These are phyloP conservation scores for Hyaena hyaena DNA, from an alignment of 2,113 vertebrate genomes.

Conservation along the genomic window DNA sequence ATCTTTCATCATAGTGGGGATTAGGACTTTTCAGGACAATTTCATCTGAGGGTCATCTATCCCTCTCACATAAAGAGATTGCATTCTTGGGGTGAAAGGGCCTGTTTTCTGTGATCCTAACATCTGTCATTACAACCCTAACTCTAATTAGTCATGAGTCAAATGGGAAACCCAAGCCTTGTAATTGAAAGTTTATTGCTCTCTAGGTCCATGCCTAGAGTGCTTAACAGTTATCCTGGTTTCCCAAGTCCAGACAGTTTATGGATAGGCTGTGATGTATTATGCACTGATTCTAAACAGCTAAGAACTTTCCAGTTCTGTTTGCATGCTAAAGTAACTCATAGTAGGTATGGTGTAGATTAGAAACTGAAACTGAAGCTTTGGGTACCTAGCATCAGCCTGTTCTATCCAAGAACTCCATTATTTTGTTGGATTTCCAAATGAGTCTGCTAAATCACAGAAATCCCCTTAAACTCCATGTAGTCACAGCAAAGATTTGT, in stretches of 20 bases:
- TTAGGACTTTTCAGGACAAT: not conserved
- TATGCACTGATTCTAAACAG: not conserved
- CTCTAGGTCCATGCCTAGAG: not conserved
- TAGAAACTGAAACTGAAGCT: conserved; percentile 12
- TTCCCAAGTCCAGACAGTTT: conserved; percentile 8
- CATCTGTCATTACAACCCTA: conserved; percentile 59
- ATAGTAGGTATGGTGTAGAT: not conserved
- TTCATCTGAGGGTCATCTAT: not conserved
- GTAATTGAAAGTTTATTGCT: conserved; percentile 61
- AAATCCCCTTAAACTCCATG: conserved; percentile 9
- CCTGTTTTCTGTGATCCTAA: conserved; percentile 22
- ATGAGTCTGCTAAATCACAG: not conserved
- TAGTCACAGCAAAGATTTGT: conserved; percentile 38
- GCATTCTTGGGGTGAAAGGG: conserved; percentile 33
- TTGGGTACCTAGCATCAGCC: not conserved
- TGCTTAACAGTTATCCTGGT: not conserved
- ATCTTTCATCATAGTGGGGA: not conserved
- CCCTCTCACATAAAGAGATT: conserved; percentile 24
- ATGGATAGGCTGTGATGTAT: not conserved
- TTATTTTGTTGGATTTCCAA: not conserved
- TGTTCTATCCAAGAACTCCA: not conserved
- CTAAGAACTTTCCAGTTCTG: not conserved
- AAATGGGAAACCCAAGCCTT: conserved; percentile 64
- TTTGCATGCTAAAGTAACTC: conserved; percentile 39
- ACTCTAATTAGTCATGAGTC: conserved; percentile 2